These are phyloP conservation scores for Syncerus caffer DNA, from an alignment of 2,797 vertebrate species.

Conservation along the genomic window DNA sequence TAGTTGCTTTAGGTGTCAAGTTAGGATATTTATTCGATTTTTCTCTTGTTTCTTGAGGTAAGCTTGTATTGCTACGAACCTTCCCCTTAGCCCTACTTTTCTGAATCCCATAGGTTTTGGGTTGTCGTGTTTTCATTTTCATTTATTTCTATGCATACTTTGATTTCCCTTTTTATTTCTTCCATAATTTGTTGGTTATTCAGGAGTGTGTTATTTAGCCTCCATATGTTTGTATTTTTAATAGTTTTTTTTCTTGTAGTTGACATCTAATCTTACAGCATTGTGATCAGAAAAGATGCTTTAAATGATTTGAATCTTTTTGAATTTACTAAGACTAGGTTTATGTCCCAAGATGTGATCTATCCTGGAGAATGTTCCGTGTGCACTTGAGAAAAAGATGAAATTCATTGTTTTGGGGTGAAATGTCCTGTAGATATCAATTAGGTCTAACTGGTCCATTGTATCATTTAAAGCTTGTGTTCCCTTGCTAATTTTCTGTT, in stretches of 20 bases:
- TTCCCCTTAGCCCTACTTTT: not conserved
- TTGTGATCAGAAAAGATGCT: not conserved
- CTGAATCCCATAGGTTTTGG: not conserved
- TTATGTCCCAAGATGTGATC: not conserved
- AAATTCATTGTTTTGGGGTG: not conserved
- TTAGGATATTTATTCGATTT: not conserved
- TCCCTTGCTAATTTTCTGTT: not conserved
- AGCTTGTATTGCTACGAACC: not conserved
- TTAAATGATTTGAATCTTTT: not conserved
- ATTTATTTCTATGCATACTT: not conserved
- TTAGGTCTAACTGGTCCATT: not conserved
- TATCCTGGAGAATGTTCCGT: not conserved
- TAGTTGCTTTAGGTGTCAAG: not conserved
- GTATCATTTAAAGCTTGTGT: not conserved
- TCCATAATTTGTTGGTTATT: not conserved
- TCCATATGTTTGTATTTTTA: not conserved
- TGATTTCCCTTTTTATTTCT: not conserved
- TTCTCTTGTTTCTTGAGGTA: not conserved
- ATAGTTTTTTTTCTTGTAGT: not conserved
- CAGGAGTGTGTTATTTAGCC: not conserved
- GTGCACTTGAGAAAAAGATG: not conserved
- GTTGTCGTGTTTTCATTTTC: not conserved
- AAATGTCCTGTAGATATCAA: not conserved
- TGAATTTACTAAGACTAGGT: not conserved
- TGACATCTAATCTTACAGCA: not conserved